Evolutionary conservation across 2,797 vertebrate genomes (phyloP), one percentile per base, ranked within the genome.

Genomic region (Somateria mollissima): DNA sequence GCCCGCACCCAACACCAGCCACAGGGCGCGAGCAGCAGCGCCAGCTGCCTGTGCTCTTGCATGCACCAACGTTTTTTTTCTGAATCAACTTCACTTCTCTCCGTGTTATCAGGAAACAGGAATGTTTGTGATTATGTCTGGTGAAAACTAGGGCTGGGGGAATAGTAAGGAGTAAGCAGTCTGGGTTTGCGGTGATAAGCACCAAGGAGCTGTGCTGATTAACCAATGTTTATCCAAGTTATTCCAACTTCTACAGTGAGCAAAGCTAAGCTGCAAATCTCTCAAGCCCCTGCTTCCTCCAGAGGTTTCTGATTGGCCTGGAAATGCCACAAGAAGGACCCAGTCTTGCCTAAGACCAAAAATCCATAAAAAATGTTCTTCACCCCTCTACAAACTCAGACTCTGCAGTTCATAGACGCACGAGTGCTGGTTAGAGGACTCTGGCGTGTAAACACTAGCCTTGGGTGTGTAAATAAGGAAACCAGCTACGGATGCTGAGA

Each of bases 41-140:
- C 65, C 88, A 85, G 78, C 81, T 95, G 90, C 83, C 77, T 51
- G 32, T 11, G 10, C 49, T 92, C 84, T 75, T 65, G 47, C 64
- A 84, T 37, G 66, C 32, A 28, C n/a, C n/a, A 74, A 87, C 49
- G 39, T 49, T 69, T 51, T 74, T 71, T 71, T 51, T 77, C 90
- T 45, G 36, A 84, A 90, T 84, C 81, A 67, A 20, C 53, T 89
- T 85, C 62, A 34, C 36, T 92, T 61, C 54, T 87, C 20, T 81
- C 36, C n/a, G 8, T 53, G 27, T 89, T 96, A 95, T 96, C 95
- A 69, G 75, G 81, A 83, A 94, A 72, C 11, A 74, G 69, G 65
- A 91, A 95, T 89, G 86, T 81, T 92, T 95, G 81, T 89, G 88
- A 92, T 89, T 91, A 67, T 37, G 81, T 90, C 90, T 95, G 87